Evolutionary conservation across 2,888 invertebrate genomes (phyloP).

Genomic region (Odontocerum albicorne): DNA sequence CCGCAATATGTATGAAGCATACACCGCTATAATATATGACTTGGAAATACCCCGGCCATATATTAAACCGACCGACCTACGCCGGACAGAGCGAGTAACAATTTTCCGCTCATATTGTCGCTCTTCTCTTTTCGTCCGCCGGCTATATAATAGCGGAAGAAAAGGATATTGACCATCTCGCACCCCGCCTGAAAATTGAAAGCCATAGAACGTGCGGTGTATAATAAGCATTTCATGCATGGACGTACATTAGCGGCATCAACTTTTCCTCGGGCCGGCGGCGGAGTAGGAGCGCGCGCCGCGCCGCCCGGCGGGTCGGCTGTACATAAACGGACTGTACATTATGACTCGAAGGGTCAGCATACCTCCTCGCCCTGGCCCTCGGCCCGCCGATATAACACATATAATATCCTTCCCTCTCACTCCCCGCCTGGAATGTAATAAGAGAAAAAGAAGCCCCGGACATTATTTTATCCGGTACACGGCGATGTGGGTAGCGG

Average conservation of each 20-base stretch:
- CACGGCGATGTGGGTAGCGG: slow-evolving; percentile 38
- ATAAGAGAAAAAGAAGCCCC: slow-evolving; percentile 33
- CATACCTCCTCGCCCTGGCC: slow-evolving; percentile 41
- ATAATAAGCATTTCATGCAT: slow-evolving; percentile 66
- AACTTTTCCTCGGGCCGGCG: slow-evolving; percentile 11
- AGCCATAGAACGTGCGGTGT: slow-evolving; percentile 57
- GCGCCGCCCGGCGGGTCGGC: slow-evolving; percentile 40
- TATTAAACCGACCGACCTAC: slow-evolving; percentile 58
- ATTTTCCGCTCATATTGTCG: slow-evolving; percentile 61
- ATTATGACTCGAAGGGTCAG: slow-evolving; percentile 60
- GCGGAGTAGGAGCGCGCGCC: background rate
- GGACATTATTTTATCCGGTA: slow-evolving; percentile 39
- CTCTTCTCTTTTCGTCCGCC: slow-evolving; percentile 43
- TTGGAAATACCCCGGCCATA: slow-evolving; percentile 62
- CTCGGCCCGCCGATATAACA: slow-evolving; percentile 24
- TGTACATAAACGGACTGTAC: slow-evolving; percentile 61
- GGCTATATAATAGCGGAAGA: slow-evolving; percentile 46
- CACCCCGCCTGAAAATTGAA: slow-evolving; percentile 42
- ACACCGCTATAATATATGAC: slow-evolving; percentile 61
- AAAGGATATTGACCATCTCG: slow-evolving; percentile 43
- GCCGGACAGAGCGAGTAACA: slow-evolving; percentile 62
- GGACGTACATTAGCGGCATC: slow-evolving; percentile 43
- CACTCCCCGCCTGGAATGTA: slow-evolving; percentile 31
- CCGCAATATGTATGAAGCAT: slow-evolving; percentile 55
- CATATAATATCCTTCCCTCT: slow-evolving; percentile 20